phyloP scores from a whole-genome alignment of 2,888 invertebrate genomes.

The Clunio marinus region DNA sequence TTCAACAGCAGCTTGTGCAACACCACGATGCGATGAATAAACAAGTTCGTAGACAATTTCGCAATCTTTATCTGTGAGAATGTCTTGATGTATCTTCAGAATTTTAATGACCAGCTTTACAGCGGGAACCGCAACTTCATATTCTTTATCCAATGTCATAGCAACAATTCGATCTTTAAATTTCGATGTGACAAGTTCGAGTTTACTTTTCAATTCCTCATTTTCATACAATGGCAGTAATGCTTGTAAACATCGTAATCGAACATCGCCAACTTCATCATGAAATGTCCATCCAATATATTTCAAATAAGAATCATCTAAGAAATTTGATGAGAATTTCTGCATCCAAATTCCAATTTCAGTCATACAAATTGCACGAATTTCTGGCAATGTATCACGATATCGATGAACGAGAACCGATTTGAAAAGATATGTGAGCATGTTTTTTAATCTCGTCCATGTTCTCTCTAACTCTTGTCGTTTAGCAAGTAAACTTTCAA shows the following conservation, averaged over 20 bases:
- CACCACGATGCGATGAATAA: conserved; percentile 92
- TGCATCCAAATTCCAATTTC: conserved; percentile 99
- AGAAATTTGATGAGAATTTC: conserved; percentile 95
- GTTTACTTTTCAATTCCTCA: conserved; percentile 87
- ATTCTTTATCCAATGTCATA: conserved; percentile 98
- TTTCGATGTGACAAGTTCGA: conserved; percentile 97
- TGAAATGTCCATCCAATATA: conserved; percentile 99
- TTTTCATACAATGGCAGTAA: conserved; percentile 93
- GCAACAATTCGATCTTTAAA: conserved; percentile 99
- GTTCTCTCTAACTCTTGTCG: conserved; percentile 96
- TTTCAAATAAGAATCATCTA: conserved; percentile 98
- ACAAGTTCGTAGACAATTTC: conserved; percentile 99
- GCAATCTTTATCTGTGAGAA: conserved; percentile 95
- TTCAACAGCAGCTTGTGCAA: conserved; percentile 96
- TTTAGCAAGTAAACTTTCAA: conserved; percentile 89
- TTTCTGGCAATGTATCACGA: conserved; percentile 92
- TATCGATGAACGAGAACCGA: conserved; percentile 98
- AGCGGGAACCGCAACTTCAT: conserved; percentile 96
- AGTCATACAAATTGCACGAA: conserved; percentile 95
- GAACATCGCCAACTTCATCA: conserved; percentile 95
- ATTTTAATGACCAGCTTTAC: conserved; percentile 93
- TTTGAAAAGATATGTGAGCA: conserved; percentile 99
- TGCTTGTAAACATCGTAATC: conserved; percentile 79
- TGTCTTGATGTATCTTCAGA: conserved; percentile 86
- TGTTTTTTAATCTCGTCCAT: conserved; percentile 98